These are phyloP conservation scores for Porites cylindrica DNA, from an alignment of 92 coral and sea anemone species.

Conservation along the genomic window DNA sequence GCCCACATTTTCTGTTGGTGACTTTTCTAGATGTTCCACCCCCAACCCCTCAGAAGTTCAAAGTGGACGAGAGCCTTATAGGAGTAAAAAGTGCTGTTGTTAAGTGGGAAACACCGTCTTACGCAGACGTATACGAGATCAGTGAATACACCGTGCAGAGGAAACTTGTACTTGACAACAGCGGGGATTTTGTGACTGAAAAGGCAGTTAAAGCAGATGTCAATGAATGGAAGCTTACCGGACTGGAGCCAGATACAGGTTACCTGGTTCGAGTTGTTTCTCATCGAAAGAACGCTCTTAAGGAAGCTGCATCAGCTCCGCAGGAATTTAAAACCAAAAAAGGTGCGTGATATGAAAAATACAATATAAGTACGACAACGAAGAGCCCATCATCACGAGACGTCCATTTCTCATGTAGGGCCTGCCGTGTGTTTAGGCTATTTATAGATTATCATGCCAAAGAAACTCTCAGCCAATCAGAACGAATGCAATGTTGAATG, in stretches of 20 bases:
- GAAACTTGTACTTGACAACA: conserved; percentile 18
- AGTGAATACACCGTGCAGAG: conserved; percentile 41
- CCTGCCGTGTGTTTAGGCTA: no score
- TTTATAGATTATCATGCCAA: no score
- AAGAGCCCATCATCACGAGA: background rate
- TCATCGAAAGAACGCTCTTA: conserved; percentile 17
- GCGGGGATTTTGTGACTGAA: conserved; percentile 5
- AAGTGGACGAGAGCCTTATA: background rate
- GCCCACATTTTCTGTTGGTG: no score
- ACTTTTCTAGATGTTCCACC: conserved; percentile 13
- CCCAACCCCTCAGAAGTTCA: conserved; percentile 55
- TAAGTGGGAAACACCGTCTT: conserved; percentile 46
- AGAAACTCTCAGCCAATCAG: no score
- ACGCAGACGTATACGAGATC: conserved; percentile 55
- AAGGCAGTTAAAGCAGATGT: conserved; percentile 20
- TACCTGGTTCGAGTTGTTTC: conserved; percentile 51
- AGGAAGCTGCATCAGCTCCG: conserved; percentile 1
- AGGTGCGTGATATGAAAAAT: background rate
- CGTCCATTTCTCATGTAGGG: no score
- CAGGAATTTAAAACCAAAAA: background rate
- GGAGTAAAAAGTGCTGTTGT: conserved; percentile 24
- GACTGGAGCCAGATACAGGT: conserved; percentile 38
- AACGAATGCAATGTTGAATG: no score
- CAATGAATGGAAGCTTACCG: conserved; percentile 16
- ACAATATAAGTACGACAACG: background rate